Percentiles rank a stretch among this genome's conserved stretches.
Conservation (phyloP, 2,888 invertebrate species). For the Aleiodes alternator region DNA sequence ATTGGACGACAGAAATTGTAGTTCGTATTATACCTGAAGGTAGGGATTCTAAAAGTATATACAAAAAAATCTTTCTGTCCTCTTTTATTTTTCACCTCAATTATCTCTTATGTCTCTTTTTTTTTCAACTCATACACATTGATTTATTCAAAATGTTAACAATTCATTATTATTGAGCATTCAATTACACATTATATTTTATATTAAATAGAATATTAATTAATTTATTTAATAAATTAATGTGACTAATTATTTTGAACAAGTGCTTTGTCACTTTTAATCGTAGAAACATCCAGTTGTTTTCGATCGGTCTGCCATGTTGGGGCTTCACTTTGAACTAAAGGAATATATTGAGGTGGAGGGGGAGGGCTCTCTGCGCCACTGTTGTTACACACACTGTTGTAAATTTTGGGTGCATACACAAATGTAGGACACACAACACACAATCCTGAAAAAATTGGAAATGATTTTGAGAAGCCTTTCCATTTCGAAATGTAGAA, state of each 20-base stretch:
- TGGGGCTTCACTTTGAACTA: slow-evolving; percentile 46
- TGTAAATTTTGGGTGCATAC: neutral
- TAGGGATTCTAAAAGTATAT: slow-evolving; percentile 13
- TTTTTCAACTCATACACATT: neutral
- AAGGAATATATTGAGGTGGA: neutral
- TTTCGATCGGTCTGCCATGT: slow-evolving; percentile 55
- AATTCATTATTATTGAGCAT: neutral
- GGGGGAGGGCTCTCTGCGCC: neutral
- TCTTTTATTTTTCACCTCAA: slow-evolving; percentile 1
- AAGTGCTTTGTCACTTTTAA: slow-evolving; percentile 49
- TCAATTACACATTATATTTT: neutral
- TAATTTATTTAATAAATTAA: neutral
- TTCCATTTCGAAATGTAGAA: no score
- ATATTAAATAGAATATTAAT: neutral
- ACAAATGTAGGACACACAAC: neutral
- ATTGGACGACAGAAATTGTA: slow-evolving; percentile 19
- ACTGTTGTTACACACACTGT: slow-evolving; percentile 9
- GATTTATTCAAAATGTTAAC: slow-evolving; percentile 6
- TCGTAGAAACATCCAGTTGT: slow-evolving; percentile 49
- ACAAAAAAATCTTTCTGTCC: slow-evolving; percentile 14
- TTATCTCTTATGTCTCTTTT: neutral
- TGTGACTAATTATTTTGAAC: slow-evolving; percentile 9
- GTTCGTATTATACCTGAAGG: slow-evolving; percentile 17
- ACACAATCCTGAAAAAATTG: neutral
- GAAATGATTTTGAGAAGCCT: neutral